Percentiles rank a stretch among this genome's conserved stretches.
phyloP scores from a whole-genome alignment of 2,888 invertebrate genomes.

The Hypolimnas misippus region DNA sequence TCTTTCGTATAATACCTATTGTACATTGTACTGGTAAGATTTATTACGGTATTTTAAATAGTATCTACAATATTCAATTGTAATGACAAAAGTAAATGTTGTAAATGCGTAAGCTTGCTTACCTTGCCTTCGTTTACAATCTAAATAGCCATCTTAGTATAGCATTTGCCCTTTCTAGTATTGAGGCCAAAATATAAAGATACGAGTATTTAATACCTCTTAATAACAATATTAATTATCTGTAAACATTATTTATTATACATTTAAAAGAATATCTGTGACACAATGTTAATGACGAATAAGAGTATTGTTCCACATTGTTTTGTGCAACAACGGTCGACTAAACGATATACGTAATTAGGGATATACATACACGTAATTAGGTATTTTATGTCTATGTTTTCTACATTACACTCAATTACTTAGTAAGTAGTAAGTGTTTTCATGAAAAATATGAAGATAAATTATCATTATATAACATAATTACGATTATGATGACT shows the following conservation, averaged over 20 bases:
- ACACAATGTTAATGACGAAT: too few relatives aligned
- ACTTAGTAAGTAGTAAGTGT: neutral
- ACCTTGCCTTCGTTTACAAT: conserved; percentile 3
- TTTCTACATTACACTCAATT: neutral
- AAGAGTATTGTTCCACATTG: too few relatives aligned
- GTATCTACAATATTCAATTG: neutral
- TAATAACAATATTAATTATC: too few relatives aligned
- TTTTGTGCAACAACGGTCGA: too few relatives aligned
- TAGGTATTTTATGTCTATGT: too few relatives aligned
- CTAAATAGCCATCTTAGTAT: neutral
- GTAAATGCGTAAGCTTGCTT: neutral
- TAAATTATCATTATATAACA: conserved; percentile 5
- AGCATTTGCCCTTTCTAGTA: neutral
- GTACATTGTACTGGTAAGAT: neutral
- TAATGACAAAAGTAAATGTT: neutral
- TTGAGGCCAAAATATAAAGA: neutral
- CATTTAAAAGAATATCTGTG: too few relatives aligned
- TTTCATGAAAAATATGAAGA: neutral
- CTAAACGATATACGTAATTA: too few relatives aligned
- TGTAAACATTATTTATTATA: too few relatives aligned
- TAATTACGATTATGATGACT: neutral
- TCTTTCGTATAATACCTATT: neutral
- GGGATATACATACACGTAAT: too few relatives aligned
- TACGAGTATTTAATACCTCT: too few relatives aligned
- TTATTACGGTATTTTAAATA: neutral